These are phyloP conservation scores for Cerastis rubricosa DNA, from an alignment of 2,888 invertebrate species.

Conservation along the genomic window DNA sequence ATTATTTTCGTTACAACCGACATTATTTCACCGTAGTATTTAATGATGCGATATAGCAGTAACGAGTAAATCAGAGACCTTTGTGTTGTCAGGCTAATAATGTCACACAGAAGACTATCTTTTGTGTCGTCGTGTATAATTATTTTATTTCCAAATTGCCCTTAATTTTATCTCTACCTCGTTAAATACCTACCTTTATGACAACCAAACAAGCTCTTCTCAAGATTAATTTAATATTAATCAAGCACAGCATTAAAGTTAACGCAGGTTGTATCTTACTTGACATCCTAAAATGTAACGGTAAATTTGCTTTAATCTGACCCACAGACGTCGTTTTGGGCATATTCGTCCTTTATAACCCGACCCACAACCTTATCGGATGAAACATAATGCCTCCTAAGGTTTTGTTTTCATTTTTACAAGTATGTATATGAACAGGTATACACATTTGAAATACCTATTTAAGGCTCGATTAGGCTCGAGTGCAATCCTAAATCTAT, in stretches of 20 bases:
- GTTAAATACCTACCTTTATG: not conserved
- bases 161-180: not conserved
- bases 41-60: not conserved
- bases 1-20: not conserved
- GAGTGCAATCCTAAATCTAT: not conserved
- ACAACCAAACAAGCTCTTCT: constrained; percentile 9
- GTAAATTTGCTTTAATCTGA: constrained; percentile 50
- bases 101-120: not conserved
- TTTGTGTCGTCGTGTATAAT: not conserved
- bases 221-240: constrained; percentile 41
- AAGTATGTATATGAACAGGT: not conserved
- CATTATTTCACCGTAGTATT: not conserved
- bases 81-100: not conserved
- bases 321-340: constrained; percentile 36
- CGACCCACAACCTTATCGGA: constrained; percentile 21
- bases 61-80: not conserved
- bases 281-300: constrained; percentile 38
- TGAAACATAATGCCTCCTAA: constrained; percentile 19
- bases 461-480: not conserved
- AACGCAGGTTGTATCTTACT: constrained; percentile 37
- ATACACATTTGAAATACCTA: not conserved
- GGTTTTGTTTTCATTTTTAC: constrained; percentile 27
- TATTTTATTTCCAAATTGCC: not conserved
- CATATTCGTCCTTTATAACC: constrained; percentile 33
- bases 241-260: constrained; percentile 27